These are phyloP conservation scores for Cyprinella venusta DNA, from an alignment of 2,797 vertebrate species.

Conservation along the genomic window DNA sequence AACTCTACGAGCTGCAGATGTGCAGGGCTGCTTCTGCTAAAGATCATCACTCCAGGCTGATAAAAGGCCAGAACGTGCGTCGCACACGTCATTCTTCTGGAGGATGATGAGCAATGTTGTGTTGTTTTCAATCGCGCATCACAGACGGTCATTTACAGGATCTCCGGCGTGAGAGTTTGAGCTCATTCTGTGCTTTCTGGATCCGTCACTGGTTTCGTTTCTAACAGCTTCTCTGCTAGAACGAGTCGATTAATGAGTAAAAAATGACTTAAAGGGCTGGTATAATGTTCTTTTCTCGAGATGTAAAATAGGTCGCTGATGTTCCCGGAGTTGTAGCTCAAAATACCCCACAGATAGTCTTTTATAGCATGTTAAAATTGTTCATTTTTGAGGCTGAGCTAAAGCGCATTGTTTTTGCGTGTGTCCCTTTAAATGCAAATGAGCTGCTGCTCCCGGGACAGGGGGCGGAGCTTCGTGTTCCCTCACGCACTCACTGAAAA, in stretches of 20 bases:
- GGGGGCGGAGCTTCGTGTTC: too few species aligned
- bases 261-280: too few species aligned
- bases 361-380: too few species aligned
- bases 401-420: too few species aligned
- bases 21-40: slow-evolving; percentile 17
- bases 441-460: too few species aligned
- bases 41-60: slow-evolving; percentile 12
- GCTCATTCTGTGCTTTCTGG: not conserved
- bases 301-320: too few species aligned
- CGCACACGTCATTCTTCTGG: not conserved
- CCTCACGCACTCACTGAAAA: too few species aligned
- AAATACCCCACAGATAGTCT: too few species aligned
- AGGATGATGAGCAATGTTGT: not conserved
- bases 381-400: too few species aligned
- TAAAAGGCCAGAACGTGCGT: not conserved
- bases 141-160: slow-evolving; percentile 5
- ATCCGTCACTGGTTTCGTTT: not conserved
- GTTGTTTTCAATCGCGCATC: not conserved
- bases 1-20: slow-evolving; percentile 58
- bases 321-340: too few species aligned
- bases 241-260: not conserved
- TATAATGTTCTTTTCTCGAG: too few species aligned
- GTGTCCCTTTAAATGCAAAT: too few species aligned
- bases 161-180: not conserved
- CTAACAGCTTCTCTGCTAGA: not conserved